A percentile compares a stretch with the other conserved stretches of the same genome.
These are phyloP conservation scores for Pseudomugil gertrudae DNA, from an alignment of 2,797 vertebrate species.

Conservation along the genomic window DNA sequence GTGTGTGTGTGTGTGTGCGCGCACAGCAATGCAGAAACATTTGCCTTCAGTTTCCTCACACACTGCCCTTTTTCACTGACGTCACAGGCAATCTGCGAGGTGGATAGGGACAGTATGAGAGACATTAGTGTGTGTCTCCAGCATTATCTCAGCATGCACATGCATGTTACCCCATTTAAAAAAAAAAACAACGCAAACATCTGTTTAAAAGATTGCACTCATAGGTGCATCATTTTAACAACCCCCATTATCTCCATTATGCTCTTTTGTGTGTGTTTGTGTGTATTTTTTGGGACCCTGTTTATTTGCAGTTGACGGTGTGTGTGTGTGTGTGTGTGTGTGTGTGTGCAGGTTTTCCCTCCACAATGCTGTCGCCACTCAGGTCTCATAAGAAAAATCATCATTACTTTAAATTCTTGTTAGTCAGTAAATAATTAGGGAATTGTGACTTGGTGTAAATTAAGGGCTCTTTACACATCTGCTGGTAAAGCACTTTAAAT, in stretches of 20 bases:
- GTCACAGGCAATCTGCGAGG: slow-evolving; percentile 44
- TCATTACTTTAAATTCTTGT: slow-evolving; percentile 8
- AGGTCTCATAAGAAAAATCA: background rate
- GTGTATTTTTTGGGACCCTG: slow-evolving; percentile 34
- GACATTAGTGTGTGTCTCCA: slow-evolving; percentile 17
- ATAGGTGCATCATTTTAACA: slow-evolving; percentile 39
- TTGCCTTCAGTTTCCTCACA: slow-evolving; percentile 34
- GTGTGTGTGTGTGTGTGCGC: slow-evolving; percentile 10
- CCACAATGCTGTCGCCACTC: background rate
- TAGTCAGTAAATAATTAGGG: slow-evolving; percentile 1
- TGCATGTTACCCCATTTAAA: slow-evolving; percentile 6
- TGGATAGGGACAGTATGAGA: slow-evolving; percentile 23
- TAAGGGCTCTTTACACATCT: slow-evolving; percentile 5
- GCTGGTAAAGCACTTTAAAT: slow-evolving; percentile 5
- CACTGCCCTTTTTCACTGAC: slow-evolving; percentile 43
- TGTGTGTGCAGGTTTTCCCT: slow-evolving; percentile 9
- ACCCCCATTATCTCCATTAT: slow-evolving; percentile 29
- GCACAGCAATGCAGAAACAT: background rate
- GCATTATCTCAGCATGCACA: slow-evolving; percentile 24
- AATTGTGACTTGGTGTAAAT: background rate
- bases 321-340: slow-evolving; percentile 16
- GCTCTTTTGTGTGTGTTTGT: slow-evolving; percentile 19
- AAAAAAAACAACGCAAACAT: slow-evolving; percentile 1
- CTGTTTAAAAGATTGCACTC: slow-evolving; percentile 18
- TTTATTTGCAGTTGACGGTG: slow-evolving; percentile 41